Base-by-base conservation (phyloP, 2,888 invertebrate genomes). In the Dryobota labecula region DNA sequence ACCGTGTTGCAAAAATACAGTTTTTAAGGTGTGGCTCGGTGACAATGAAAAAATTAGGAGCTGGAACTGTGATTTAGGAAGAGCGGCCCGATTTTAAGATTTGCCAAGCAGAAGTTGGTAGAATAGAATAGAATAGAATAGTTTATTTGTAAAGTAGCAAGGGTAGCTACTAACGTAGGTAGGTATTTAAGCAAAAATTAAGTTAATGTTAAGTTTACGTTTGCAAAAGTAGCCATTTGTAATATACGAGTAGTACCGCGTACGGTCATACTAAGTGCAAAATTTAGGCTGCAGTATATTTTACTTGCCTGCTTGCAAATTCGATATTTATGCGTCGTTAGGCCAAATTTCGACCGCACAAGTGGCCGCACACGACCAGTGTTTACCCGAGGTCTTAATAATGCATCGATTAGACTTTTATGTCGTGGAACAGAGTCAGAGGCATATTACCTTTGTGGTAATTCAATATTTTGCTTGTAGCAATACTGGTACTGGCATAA, bases 331-430 rank as follows among this genome's bases (percentile, higher is more conserved):
- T 73, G 64, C 51, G 27, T 84, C 73, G 60, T 70, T 65, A 41
- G 63, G 57, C 69, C 66, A 70, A 70, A 81, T 72, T 80, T 80
- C 47, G 82, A 80, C 86, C 87, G 66, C 86, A 84, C 78, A 81
- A 74, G 70, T 76, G 77, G 82, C 60, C 53, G 72, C 56, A 73
- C 76, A 84, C 62, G 70, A 61, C 56, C 68, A 57, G 33, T 69
- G 70, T 80, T 80, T 75, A 73, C 66, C 51, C 78, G 68, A 78
- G 64, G 67, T 65, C 73, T 79, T 73, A 76, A 82, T 78, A 83
- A 77, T 68, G 56, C 33, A 53, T 63, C 64, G 71, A 76, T 79
- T 67, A 84, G 51, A 70, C 57, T 72, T 82, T 75, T 79, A 67
- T 57, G 62, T 41, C 54, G 43, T 49, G 67, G 63, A 69, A 82